phyloP scores from a whole-genome alignment of 2,113 vertebrate genomes.

The Catharus bicknelli region DNA sequence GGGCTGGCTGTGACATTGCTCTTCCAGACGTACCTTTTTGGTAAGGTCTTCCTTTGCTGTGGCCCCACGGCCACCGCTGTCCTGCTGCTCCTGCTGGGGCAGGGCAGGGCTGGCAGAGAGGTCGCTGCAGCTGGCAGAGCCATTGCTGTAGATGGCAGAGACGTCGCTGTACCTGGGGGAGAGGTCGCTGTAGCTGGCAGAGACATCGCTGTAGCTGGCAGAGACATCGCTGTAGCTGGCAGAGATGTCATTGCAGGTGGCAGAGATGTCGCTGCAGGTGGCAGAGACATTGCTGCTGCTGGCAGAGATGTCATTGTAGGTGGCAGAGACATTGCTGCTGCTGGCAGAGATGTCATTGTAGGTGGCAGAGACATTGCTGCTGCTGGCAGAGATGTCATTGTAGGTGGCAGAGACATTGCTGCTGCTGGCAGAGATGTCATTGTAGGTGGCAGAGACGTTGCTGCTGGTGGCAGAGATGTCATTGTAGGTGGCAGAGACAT shows the following conservation, averaged over 20 bases:
- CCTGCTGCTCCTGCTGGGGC: background rate
- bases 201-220: rapidly evolving
- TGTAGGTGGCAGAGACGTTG: rapidly evolving
- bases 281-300: rapidly evolving
- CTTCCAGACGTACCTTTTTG: slow-evolving; percentile 2
- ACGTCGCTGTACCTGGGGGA: too few relatives aligned
- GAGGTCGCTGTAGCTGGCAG: rapidly evolving
- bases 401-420: rapidly evolving
- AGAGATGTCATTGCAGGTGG: rapidly evolving
- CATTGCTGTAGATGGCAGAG: too few relatives aligned
- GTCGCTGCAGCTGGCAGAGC: rapidly evolving
- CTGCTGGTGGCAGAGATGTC: rapidly evolving
- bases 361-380: rapidly evolving
- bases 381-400: rapidly evolving
- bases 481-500: rapidly evolving
- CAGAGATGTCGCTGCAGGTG: too few relatives aligned
- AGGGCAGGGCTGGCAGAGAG: rapidly evolving
- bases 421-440: rapidly evolving
- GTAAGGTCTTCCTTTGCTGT: background rate
- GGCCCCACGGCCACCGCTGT: rapidly evolving
- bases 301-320: rapidly evolving
- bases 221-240: rapidly evolving
- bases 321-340: rapidly evolving
- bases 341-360: rapidly evolving
- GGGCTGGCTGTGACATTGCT: background rate